Evolutionary conservation across 2,797 vertebrate genomes (phyloP), one percentile per base, ranked within the genome.

Genomic region (Lophura swinhoii): DNA sequence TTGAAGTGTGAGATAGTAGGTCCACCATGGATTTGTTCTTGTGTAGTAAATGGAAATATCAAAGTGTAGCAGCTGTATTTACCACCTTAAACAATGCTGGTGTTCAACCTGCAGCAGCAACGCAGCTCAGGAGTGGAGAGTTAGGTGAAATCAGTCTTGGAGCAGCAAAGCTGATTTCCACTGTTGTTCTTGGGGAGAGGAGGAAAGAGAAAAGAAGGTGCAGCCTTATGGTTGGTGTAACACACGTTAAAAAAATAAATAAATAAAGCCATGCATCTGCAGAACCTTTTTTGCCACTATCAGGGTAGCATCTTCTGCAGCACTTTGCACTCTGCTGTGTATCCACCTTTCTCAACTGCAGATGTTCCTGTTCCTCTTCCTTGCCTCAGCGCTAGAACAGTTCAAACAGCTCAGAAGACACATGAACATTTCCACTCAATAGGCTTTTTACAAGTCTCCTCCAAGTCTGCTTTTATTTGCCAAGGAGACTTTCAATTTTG

Each of bases 1-100:
- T 67, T 85, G 43, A 91, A 71, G 63, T 69, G 51, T 89, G 59
- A 88, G 67, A 22, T 46, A 75, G 39, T 73, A 91, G 91, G 73
- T 70, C 72, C 85, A 58, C 78, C 71, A 35, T 83, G 91, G 93
- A 91, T 90, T 95, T 92, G 92, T 93, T 93, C 81, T 41, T 92
- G 87, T 88, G 91, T 56, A 88, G 46, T 76, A 87, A 83, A 72
- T 63, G 39, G 64, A 87, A 91, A 62, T 70, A 29, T 41, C 44
- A n/a, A 85, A 72, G 68, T 48, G 26, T 41, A 26, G 68, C 68
- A 78, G 74, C 90, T 83, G 62, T 55, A 4, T 73, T 72, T 86
- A 58, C 82, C 66, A 37, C 29, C 59, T 33, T 14, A 84, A 49
- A 7, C 69, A 75, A 26, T 2, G 31, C 91, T 81, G 83, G 53